phyloP scores from a whole-genome alignment of 2,888 invertebrate species.

The Cantharis flavilabris region DNA sequence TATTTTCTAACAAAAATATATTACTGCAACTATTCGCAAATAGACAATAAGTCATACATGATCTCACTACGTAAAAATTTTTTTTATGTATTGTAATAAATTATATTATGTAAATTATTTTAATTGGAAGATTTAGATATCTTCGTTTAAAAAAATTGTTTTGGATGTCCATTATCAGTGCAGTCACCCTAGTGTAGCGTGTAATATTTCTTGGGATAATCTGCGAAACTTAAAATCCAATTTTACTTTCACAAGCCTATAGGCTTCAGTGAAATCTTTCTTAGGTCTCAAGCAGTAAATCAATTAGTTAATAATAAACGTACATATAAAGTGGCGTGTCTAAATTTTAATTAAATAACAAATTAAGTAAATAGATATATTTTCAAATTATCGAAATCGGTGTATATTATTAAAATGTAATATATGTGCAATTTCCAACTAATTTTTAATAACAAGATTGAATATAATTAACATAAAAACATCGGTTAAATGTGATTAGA shows the following conservation, averaged over 20 bases:
- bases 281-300: neutral
- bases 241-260: neutral
- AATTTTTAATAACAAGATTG: neutral
- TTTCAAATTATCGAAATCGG: neutral
- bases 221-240: neutral
- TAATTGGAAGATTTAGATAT: too few species aligned
- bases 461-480: neutral
- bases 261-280: neutral
- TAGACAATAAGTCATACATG: too few species aligned
- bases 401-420: neutral
- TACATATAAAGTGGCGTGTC: neutral
- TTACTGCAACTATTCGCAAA: too few species aligned
- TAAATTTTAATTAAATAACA: neutral
- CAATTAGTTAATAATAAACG: neutral
- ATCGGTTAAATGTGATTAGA: neutral
- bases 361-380: neutral
- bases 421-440: neutral
- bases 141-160: too few species aligned
- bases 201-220: neutral
- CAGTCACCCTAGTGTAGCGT: too few species aligned
- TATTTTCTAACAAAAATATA: too few species aligned
- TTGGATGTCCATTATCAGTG: too few species aligned
- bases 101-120: too few species aligned
- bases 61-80: too few species aligned
- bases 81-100: too few species aligned